Conservation (phyloP, 2,888 invertebrate species). For the Argyra leucocephala region DNA sequence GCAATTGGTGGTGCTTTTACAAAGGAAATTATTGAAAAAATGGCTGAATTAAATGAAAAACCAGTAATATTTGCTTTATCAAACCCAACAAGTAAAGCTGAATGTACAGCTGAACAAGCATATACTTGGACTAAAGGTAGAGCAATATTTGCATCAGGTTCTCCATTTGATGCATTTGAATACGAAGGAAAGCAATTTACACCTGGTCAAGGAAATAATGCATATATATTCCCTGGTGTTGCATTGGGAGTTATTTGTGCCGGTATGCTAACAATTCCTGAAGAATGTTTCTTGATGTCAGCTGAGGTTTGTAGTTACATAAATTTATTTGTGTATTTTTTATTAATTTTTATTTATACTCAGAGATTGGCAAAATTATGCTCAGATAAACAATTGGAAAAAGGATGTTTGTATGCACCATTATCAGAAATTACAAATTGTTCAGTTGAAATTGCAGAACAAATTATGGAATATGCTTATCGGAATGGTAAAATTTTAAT, state of each 20-base stretch:
- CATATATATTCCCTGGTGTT: slow-evolving; percentile 95
- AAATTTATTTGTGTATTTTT: neutral
- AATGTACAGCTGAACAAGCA: slow-evolving; percentile 98
- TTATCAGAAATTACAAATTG: slow-evolving; percentile 71
- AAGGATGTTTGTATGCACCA: slow-evolving; percentile 88
- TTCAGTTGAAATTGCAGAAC: slow-evolving; percentile 76
- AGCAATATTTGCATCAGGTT: slow-evolving; percentile 91
- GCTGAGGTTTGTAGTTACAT: slow-evolving; percentile 56
- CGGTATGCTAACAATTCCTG: slow-evolving; percentile 80
- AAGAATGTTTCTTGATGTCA: slow-evolving; percentile 84
- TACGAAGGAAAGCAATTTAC: slow-evolving; percentile 67
- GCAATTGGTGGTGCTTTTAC: slow-evolving; percentile 93
- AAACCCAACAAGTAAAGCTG: slow-evolving; percentile 96
- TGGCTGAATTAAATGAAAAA: slow-evolving; percentile 71
- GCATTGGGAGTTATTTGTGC: slow-evolving; percentile 84
- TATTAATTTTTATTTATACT: slow-evolving; percentile 10
- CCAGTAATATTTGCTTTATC: slow-evolving; percentile 97
- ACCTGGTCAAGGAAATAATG: slow-evolving; percentile 97
- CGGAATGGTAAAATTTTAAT: slow-evolving; percentile 49
- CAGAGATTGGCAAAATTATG: slow-evolving; percentile 75
- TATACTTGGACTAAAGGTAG: slow-evolving; percentile 83
- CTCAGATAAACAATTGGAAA: slow-evolving; percentile 64
- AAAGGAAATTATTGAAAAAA: slow-evolving; percentile 68
- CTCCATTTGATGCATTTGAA: slow-evolving; percentile 83
- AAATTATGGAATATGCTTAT: slow-evolving; percentile 75